A percentile compares a stretch with the other conserved stretches of the same genome.
These are phyloP conservation scores for Psittacus erithacus DNA, from an alignment of 2,113 vertebrate genomes.

Conservation along the genomic window DNA sequence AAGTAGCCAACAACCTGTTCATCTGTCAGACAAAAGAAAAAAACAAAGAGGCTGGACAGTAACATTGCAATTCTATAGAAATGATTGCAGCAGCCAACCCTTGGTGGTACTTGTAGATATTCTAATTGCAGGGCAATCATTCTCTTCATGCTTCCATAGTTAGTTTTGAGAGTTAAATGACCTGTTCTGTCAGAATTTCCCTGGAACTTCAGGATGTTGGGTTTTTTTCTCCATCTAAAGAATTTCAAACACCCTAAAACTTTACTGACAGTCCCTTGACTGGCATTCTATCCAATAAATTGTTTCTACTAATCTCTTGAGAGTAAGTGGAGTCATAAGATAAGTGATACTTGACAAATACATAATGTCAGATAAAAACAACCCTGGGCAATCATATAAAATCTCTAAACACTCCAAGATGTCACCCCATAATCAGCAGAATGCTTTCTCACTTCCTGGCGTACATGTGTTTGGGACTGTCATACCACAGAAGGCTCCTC, in stretches of 20 bases:
- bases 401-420: not conserved
- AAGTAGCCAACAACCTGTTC: not conserved
- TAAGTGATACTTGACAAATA: not conserved
- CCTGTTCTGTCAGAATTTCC: not conserved
- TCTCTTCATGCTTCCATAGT: not conserved
- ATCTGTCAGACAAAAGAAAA: not conserved
- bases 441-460: not conserved
- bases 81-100: not conserved
- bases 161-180: not conserved
- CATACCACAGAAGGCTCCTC: not conserved
- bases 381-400: constrained; percentile 30
- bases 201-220: not conserved
- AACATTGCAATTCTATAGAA: not conserved
- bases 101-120: not conserved
- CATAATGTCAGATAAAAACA: not conserved
- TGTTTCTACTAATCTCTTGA: not conserved
- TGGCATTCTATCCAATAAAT: not conserved
- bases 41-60: not conserved
- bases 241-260: not conserved
- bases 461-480: not conserved
- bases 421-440: not conserved
- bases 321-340: not conserved
- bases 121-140: not conserved
- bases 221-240: not conserved
- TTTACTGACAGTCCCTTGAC: not conserved